Evolutionary conservation across 2,113 vertebrate species (phyloP).

Genomic region (Platichthys flesus): DNA sequence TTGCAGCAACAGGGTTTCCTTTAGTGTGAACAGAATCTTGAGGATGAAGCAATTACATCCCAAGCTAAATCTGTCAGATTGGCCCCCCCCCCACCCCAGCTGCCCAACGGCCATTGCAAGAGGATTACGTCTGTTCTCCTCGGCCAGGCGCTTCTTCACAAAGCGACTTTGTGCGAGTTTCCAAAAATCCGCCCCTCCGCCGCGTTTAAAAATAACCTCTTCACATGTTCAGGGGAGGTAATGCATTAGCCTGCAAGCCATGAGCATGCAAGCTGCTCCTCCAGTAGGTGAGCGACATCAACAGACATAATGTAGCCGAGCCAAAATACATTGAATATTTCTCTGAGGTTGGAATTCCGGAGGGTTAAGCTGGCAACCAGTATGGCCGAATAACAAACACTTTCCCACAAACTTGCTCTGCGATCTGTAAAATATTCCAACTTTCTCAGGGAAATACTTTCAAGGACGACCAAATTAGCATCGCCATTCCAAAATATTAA

Average conservation of each 20-base stretch:
- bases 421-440: not conserved
- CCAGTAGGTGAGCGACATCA: constrained; percentile 9
- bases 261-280: not conserved
- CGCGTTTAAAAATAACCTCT: constrained; percentile 26
- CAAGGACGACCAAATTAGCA: not conserved
- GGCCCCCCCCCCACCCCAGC: not conserved
- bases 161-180: not conserved
- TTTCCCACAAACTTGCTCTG: constrained; percentile 15
- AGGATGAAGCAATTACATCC: not conserved
- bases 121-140: not conserved
- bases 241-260: constrained; percentile 12
- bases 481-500: not conserved
- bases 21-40: not conserved
- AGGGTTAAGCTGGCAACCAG: not conserved
- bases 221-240: constrained; percentile 19
- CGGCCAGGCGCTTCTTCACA: not conserved
- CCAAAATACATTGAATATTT: constrained; percentile 22
- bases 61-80: not conserved
- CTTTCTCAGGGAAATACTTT: not conserved
- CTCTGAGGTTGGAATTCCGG: not conserved
- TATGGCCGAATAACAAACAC: constrained; percentile 10
- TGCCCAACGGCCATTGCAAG: not conserved
- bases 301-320: not conserved
- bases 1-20: not conserved
- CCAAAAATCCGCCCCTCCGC: not conserved